These are phyloP conservation scores for Zosterops hypoxanthus DNA, from an alignment of 2,113 vertebrate species.

Conservation along the genomic window DNA sequence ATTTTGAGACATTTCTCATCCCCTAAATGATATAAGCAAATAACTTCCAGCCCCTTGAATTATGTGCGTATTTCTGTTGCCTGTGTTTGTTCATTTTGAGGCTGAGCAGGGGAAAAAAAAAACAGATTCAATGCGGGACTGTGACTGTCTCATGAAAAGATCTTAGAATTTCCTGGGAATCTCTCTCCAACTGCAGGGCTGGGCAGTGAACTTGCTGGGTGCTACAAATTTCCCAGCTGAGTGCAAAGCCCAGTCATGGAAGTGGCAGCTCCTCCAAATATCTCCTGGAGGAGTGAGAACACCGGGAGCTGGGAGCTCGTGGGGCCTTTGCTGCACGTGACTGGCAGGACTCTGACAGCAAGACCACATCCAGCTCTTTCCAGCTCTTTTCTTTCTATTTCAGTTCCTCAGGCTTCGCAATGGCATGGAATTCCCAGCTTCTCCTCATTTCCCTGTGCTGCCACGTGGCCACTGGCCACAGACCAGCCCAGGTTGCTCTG, in stretches of 20 bases:
- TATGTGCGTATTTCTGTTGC: background rate
- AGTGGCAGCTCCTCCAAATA: background rate
- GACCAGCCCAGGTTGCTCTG: background rate
- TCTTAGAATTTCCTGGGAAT: background rate
- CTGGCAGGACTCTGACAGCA: background rate
- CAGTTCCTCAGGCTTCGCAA: background rate
- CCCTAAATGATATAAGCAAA: background rate
- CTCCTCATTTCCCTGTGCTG: background rate
- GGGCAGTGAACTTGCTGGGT: background rate
- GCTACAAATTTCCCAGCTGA: background rate
- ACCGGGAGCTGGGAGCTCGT: background rate
- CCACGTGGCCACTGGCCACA: accelerated
- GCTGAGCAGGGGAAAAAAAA: background rate
- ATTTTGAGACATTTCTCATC: background rate
- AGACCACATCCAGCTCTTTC: background rate
- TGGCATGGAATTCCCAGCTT: background rate
- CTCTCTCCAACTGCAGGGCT: background rate
- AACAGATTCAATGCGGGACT: background rate
- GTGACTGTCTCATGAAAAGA: background rate
- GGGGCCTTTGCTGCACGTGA: background rate
- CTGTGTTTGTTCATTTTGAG: background rate
- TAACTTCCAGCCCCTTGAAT: background rate
- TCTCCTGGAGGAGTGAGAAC: background rate
- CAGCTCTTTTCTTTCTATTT: constrained; percentile 47
- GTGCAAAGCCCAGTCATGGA: background rate